Conservation (phyloP, 1,140 invertebrate species). For the Drosophila lowei region DNA sequence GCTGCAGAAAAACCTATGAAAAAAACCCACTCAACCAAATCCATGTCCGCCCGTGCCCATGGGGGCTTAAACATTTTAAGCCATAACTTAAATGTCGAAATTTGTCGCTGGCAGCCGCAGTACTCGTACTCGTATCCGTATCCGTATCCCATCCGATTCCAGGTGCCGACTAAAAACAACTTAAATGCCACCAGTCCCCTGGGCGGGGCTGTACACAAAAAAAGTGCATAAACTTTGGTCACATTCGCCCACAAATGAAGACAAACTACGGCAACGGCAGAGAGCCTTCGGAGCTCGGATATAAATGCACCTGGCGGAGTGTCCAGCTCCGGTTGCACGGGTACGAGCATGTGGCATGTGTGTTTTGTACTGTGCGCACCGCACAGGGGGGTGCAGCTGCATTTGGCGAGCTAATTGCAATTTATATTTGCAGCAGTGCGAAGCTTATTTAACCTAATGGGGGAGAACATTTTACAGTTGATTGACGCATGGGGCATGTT, state of each 20-base stretch:
- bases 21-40: constrained; percentile 17
- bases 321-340: constrained; percentile 20
- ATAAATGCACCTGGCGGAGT: constrained; percentile 59
- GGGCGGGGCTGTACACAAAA: constrained; percentile 8
- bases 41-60: constrained; percentile 30
- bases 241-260: constrained; percentile 48
- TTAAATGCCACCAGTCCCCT: constrained; percentile 66
- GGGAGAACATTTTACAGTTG: constrained; percentile 33
- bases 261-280: constrained; percentile 58
- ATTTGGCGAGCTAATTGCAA: constrained; percentile 61
- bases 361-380: not conserved
- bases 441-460: constrained; percentile 55
- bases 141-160: constrained; percentile 13
- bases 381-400: not conserved
- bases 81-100: constrained; percentile 75
- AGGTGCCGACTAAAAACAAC: constrained; percentile 68
- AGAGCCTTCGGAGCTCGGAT: constrained; percentile 31
- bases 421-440: constrained; percentile 53
- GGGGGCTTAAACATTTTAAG: constrained; percentile 70
- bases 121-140: constrained; percentile 3
- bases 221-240: constrained; percentile 38
- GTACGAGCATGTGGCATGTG: too few relatives aligned
- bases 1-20: constrained; percentile 1
- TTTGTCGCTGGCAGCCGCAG: constrained; percentile 24
- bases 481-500: constrained; percentile 54